A percentile compares a stretch with the other conserved stretches of the same genome.
phyloP scores from a whole-genome alignment of 1,140 invertebrate genomes.

The Metopolophium dirhodum region DNA sequence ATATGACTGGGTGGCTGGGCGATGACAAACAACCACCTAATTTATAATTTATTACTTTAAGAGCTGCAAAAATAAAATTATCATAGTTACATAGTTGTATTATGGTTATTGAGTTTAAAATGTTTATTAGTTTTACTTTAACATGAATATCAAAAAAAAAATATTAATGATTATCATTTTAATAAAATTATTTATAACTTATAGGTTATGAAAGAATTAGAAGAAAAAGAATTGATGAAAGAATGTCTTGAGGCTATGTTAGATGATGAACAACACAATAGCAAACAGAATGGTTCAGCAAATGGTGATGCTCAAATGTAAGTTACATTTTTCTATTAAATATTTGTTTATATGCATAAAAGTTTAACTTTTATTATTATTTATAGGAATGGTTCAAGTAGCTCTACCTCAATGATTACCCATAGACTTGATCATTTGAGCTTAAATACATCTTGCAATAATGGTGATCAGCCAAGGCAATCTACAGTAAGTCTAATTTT shows the following conservation, averaged over 20 bases:
- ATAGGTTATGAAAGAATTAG: constrained; percentile 81
- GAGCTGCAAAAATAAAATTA: too few relatives aligned
- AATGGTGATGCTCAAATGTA: constrained; percentile 52
- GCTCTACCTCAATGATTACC: constrained; percentile 43
- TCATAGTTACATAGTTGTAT: too few relatives aligned
- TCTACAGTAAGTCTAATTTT: constrained; percentile 42
- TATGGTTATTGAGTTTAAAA: not conserved
- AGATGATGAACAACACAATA: constrained; percentile 69
- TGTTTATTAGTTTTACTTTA: not conserved
- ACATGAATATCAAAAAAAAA: not conserved
- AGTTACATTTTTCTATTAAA: not conserved
- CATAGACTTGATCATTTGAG: constrained; percentile 41
- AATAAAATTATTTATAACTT: constrained; percentile 52
- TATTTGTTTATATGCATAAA: not conserved
- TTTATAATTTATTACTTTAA: too few relatives aligned
- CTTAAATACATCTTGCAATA: constrained; percentile 52
- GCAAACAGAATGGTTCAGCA: not conserved
- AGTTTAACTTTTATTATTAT: not conserved
- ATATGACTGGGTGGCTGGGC: too few relatives aligned
- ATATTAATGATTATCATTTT: not conserved
- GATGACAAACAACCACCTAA: too few relatives aligned
- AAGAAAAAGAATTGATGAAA: constrained; percentile 86
- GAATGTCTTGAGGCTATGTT: constrained; percentile 84
- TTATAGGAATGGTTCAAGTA: constrained; percentile 45
- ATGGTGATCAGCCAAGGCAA: constrained; percentile 49